Evolutionary conservation across 53 echinoderm and acorn worm species (phyloP), one percentile per base, ranked within the genome.

Genomic region (Holothuria scabra): DNA sequence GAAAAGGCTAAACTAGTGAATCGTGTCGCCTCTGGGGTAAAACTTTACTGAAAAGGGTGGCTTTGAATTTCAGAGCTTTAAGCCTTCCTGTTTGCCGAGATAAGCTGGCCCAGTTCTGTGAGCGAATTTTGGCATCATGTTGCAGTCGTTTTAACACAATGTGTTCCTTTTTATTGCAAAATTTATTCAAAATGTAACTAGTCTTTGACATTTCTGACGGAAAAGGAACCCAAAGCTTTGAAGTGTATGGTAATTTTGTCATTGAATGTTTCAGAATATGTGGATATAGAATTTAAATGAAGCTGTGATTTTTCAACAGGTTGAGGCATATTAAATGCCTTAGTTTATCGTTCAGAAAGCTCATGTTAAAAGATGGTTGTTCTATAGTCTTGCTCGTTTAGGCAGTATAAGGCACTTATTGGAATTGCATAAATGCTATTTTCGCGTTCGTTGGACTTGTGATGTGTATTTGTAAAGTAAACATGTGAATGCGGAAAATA

Each of bases 171-270:
- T 72, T 24, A 46, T 72, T 28, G 48, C 46, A 48, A 48, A 72
- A 72, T 72, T 23, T 72, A 72, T 72, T 72, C 72, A 72, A 48
- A 72, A 72, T 72, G 72, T 72, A 72, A 72, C 72, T 72, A 52
- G 52, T 72, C 72, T 72, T 48, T 72, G 72, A 46, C 72, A 48
- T 44, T 49, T 72, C 48, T 72, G 72, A 72, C 72, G 49, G 72
- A 72, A 46, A 72, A 22, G 72, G 48, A 72, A 72, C 72, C 72
- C 44, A 72, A 28, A 23, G 72, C 25, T 72, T 72, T 72, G 72
- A 48, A 72, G 72, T 72, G 72, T 72, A 72, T 72, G 72, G 72
- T 72, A 72, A 72, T 72, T 72, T 72, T 44, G 72, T 72, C 72
- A 72, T 72, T 72, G 72, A 72, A 72, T 25, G 72, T 44, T 72